Evolutionary conservation across 64 coral and sea anemone genomes (phyloP), one percentile per base, ranked within the genome.

Genomic region (Cladopsammia gracilis): DNA sequence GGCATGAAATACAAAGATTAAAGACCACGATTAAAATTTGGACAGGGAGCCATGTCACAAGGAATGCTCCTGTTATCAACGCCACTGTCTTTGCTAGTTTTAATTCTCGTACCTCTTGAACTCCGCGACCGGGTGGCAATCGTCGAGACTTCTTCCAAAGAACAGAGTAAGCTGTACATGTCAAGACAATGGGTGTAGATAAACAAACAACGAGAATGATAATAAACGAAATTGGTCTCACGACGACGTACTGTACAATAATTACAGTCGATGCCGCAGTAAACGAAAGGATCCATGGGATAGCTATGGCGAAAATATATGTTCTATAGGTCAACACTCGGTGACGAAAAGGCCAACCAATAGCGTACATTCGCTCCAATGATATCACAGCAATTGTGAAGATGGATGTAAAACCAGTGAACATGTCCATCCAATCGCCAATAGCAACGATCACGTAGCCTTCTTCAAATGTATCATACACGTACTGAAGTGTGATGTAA

Each of bases 291-390:
- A 75, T 75, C 72, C 72, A 75, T 48, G 72, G 72, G 7, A 75
- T 48, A 6, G 6, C 4, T 16, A 75, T 75, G 47, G 45, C 72
- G 25, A 46, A 75, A 1, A 75, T 48, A 16, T 75, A 75, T 20
- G 47, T 16, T 7, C 46, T 34, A 0, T 7, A 75, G 45, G 19
- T 48, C 5, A 48, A 5, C 14, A 43, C 47, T 75, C 72, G 44
- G 44, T 75, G 44, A 19, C 72, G 72, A 75, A 75, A 20, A 75
- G 72, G 72, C 72, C 72, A 75, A 75, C 72, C 72, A 5, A 75
- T 19, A 16, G 72, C 72, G 14, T 48, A 75, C 72, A 75, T 75
- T 75, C 72, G 44, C 43, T 75, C 72, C 45, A 75, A 75, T 42
- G 72, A 75, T 48, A 75, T 75, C 2, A 18, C 45, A 1, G 72